Evolutionary conservation across 2,113 vertebrate species (phyloP).

Genomic region (Strix uralensis): DNA sequence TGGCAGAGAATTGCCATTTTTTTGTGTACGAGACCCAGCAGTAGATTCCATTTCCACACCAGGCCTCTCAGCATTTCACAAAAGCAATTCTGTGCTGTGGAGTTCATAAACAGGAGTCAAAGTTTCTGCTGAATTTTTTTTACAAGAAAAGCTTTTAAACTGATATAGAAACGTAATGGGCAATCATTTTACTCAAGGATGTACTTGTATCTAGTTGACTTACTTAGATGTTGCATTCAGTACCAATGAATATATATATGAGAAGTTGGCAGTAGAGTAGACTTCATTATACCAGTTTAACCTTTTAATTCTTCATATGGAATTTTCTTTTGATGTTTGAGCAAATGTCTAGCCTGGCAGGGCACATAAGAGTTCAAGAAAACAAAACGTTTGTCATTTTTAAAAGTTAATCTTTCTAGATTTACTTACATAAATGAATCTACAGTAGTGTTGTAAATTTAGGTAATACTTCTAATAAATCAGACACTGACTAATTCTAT

Average conservation of each 20-base stretch:
- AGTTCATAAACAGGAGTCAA: not conserved
- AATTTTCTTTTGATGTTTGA: not conserved
- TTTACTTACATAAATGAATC: not conserved
- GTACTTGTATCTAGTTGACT: not conserved
- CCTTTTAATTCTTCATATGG: not conserved
- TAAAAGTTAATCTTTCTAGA: not conserved
- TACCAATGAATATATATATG: not conserved
- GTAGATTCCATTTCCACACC: not conserved
- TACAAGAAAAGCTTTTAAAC: not conserved
- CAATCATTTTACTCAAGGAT: not conserved
- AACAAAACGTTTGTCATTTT: not conserved
- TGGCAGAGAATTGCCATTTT: not conserved
- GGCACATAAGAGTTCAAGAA: not conserved
- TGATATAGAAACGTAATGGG: not conserved
- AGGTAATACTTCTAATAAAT: not conserved
- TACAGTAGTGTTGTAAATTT: not conserved
- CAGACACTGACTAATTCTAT: not conserved
- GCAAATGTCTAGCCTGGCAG: not conserved
- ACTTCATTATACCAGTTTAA: not conserved
- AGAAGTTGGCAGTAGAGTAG: not conserved
- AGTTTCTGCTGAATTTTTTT: not conserved
- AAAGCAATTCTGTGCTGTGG: not conserved
- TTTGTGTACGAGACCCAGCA: not conserved
- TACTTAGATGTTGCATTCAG: not conserved
- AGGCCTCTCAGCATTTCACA: not conserved